phyloP scores from a whole-genome alignment of 1,140 invertebrate species.

The Choristoneura fumiferana region DNA sequence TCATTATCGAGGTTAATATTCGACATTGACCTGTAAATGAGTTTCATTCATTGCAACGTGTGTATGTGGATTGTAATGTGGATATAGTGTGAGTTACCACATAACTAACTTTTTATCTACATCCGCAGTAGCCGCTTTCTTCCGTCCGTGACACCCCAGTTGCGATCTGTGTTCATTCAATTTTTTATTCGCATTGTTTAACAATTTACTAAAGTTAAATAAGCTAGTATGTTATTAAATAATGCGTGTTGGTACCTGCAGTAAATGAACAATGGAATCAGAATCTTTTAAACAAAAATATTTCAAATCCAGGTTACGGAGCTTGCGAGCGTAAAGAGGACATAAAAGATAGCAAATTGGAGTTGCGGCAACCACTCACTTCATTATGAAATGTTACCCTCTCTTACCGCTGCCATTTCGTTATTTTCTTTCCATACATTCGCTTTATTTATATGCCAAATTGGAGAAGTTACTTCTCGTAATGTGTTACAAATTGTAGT shows the following conservation, averaged over 20 bases:
- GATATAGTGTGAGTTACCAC: constrained; percentile 11
- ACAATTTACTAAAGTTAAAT: neutral
- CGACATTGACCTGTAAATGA: constrained; percentile 5
- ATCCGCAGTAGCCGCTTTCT: constrained; percentile 10
- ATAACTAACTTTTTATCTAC: constrained; percentile 13
- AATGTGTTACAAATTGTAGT: neutral
- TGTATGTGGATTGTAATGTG: constrained; percentile 2
- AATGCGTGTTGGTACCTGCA: neutral
- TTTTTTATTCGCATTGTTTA: neutral
- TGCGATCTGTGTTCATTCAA: constrained; percentile 11
- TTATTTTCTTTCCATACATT: neutral
- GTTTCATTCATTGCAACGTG: neutral
- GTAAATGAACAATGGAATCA: neutral
- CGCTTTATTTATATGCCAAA: neutral
- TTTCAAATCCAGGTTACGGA: neutral
- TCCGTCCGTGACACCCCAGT: constrained; percentile 18
- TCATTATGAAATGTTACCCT: constrained; percentile 1
- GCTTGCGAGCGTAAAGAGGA: neutral
- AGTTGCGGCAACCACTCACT: neutral
- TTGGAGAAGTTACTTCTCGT: neutral
- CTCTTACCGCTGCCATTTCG: neutral
- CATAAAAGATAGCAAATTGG: constrained; percentile 6
- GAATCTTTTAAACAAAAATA: neutral
- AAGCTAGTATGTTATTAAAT: neutral
- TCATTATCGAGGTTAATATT: constrained; percentile 16